A percentile compares a stretch with the other conserved stretches of the same genome.
Conservation (phyloP, 2,888 invertebrate species). For the Melikaiella ostensackeni region DNA sequence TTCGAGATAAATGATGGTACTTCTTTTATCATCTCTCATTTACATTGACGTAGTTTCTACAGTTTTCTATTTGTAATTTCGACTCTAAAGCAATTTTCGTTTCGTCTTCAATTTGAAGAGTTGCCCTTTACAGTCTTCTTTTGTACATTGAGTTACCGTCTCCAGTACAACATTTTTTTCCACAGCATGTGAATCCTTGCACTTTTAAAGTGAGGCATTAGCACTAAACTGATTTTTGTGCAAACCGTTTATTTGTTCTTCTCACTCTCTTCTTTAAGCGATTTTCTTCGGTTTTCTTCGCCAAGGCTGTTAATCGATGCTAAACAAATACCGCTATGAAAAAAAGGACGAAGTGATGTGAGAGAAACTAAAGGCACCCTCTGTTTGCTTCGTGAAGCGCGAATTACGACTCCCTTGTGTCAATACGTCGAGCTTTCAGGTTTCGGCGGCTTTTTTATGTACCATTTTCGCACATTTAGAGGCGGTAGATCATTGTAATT, state of each 20-base stretch:
- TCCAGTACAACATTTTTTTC: neutral
- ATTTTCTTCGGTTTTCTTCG: slow-evolving; percentile 32
- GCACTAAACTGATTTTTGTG: slow-evolving; percentile 38
- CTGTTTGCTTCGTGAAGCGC: slow-evolving; percentile 68
- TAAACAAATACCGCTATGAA: slow-evolving; percentile 48
- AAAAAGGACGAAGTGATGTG: slow-evolving; percentile 19
- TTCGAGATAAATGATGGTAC: slow-evolving; percentile 34
- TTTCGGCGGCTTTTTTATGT: slow-evolving; percentile 50
- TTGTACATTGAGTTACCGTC: neutral
- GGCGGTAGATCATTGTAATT: too few species aligned
- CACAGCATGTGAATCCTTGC: neutral
- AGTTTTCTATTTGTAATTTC: neutral
- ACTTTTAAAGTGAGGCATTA: slow-evolving; percentile 4
- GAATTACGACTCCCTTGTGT: slow-evolving; percentile 69
- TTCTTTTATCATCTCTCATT: neutral
- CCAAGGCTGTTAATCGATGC: slow-evolving; percentile 56
- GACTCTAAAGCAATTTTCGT: too few species aligned
- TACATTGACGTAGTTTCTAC: neutral
- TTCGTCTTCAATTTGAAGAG: too few species aligned
- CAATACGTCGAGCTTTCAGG: slow-evolving; percentile 60
- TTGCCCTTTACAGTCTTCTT: too few species aligned
- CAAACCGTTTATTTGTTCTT: slow-evolving; percentile 25
- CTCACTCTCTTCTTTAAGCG: neutral
- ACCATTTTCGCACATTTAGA: slow-evolving; percentile 56
- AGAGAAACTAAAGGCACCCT: slow-evolving; percentile 53